Base-by-base conservation (phyloP, 1,140 invertebrate genomes). In the Homarus americanus region DNA sequence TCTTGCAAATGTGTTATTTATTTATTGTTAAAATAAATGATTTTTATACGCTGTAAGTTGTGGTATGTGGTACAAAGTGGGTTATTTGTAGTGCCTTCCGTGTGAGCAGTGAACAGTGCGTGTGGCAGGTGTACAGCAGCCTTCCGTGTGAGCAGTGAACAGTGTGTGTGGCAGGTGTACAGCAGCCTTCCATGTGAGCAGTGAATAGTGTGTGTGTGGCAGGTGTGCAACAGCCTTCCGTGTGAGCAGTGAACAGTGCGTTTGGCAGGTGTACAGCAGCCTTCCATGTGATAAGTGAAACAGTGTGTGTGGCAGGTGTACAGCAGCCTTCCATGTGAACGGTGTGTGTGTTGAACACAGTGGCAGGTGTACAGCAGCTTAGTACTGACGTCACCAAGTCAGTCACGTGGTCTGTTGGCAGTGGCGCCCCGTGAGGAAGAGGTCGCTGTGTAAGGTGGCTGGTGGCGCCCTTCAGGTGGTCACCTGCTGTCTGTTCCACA, bases 1-100 rank as follows among this genome's bases (percentile, higher is more conserved):
- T 78, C 66, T 85, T 73, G 82, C 34, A 84, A 91, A 91, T 78
- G 72, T 85, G 89, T 91, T 91, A 91, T 85, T 91, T 91, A 91
- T 91, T 91, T 83, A 78, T 84, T 91, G 78, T 44, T 85, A 84
- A 84, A 84, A 40, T 41, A 83, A 69, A 83, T 66, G 53, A 66
- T 83, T 66, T 66, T 36, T 66, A 58, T 38, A 63, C 53, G 17
- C 80, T 69, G 53, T 66, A 82, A 69, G 28, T 83, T 83, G 82
- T 84, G 79, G 79, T 49, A 84, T 32, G 82, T 69, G 82, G 82
- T 84, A 84, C 82, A 84, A 84, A 84, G 38, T 3, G 82, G 20
- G 82, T 41, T 84, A 28, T 72, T 72, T 84, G 82, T 72, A 72
- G 82, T 84, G 82, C 82, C 82, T 84, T 83, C 63, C 58, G 34